A percentile compares a stretch with the other conserved stretches of the same genome.
Conservation (phyloP, 2,888 invertebrate species). For the Sthenelais limicola region DNA sequence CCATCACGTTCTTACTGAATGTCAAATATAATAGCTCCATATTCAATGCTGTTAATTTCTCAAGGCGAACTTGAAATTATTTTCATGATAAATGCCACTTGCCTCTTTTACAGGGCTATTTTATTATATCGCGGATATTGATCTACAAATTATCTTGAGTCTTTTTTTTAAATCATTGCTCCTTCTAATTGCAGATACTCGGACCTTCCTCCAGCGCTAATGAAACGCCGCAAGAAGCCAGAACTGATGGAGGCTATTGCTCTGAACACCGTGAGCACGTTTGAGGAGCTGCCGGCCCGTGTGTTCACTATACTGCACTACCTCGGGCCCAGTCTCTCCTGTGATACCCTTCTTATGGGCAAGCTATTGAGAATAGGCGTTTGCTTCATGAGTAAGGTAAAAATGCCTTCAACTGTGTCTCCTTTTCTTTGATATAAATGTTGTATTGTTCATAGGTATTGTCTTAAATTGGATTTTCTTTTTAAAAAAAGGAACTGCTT, state of each 20-base stretch:
- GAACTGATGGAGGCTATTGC: constrained; percentile 26
- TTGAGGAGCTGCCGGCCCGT: constrained; percentile 81
- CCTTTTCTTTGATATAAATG: background rate
- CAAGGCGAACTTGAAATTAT: too few species aligned
- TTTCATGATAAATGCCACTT: too few species aligned
- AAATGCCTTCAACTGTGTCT: too few species aligned
- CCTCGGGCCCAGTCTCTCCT: constrained; percentile 89
- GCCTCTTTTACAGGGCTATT: too few species aligned
- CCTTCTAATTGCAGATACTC: constrained; percentile 77
- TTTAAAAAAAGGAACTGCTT: background rate
- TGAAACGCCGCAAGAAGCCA: constrained; percentile 54
- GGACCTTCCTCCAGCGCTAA: constrained; percentile 77
- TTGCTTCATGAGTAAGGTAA: constrained; percentile 73
- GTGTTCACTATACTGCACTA: constrained; percentile 89
- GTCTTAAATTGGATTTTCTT: background rate
- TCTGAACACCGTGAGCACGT: constrained; percentile 77
- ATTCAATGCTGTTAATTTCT: too few species aligned
- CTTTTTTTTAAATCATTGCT: background rate
- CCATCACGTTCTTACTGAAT: too few species aligned
- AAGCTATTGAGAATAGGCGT: constrained; percentile 80
- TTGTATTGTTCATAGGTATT: background rate
- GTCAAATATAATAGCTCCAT: too few species aligned
- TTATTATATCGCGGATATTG: too few species aligned
- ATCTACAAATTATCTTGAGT: background rate
- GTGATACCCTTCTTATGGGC: constrained; percentile 89